phyloP scores from a whole-genome alignment of 2,113 vertebrate genomes.

The Podocnemis expansa region DNA sequence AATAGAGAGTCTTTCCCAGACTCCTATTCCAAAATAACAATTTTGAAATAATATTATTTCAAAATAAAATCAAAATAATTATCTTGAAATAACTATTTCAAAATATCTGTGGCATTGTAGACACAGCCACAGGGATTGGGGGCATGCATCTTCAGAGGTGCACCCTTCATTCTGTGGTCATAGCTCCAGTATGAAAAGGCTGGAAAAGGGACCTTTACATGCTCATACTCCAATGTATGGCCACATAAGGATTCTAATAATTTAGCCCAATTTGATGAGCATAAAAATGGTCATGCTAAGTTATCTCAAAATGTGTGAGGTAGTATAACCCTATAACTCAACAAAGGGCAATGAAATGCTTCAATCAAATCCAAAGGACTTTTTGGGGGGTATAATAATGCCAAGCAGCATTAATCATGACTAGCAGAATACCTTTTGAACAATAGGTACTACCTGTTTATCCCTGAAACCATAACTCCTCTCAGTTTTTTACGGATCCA shows the following conservation, averaged over 20 bases:
- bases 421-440: neutral
- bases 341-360: neutral
- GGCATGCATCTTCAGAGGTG: neutral
- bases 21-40: no score
- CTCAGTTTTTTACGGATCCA: constrained; percentile 39
- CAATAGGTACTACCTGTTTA: neutral
- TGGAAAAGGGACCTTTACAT: neutral
- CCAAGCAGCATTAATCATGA: constrained; percentile 1
- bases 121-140: accelerated
- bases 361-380: neutral
- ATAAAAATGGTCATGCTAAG: constrained; percentile 25
- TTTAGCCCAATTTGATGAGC: constrained; percentile 50
- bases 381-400: neutral
- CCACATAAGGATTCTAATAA: constrained; percentile 11
- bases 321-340: constrained; percentile 27
- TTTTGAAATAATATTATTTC: no score
- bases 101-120: no score
- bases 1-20: no score
- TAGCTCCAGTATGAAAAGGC: neutral
- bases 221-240: neutral
- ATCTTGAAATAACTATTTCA: no score
- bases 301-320: constrained; percentile 37
- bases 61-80: no score
- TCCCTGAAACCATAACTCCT: constrained; percentile 16
- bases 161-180: neutral